These are phyloP conservation scores for Tetraneura akinire DNA, from an alignment of 1,140 invertebrate species.

Conservation along the genomic window DNA sequence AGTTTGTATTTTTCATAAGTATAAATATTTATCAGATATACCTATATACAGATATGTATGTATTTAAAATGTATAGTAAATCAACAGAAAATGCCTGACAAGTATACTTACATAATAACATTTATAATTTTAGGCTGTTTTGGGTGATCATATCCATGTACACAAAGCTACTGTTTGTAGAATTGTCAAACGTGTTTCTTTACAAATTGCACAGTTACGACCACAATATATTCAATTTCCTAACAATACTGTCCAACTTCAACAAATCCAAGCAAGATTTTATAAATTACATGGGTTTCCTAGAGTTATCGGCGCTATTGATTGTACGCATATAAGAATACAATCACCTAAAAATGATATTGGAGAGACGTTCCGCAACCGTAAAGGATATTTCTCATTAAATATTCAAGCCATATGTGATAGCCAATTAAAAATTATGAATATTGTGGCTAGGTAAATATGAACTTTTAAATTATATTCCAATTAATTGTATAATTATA, in stretches of 20 bases:
- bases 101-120: not conserved
- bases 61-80: no score
- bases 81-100: no score
- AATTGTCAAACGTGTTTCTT: no score
- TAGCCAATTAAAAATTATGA: slow-evolving; percentile 58
- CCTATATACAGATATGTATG: not conserved
- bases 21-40: no score
- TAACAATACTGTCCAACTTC: not conserved
- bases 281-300: no score
- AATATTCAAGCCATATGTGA: slow-evolving; percentile 60
- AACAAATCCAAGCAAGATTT: not conserved
- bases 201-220: not conserved
- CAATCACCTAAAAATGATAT: not conserved
- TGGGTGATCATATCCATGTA: no score
- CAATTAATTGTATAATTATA: no score
- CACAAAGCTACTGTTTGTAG: no score
- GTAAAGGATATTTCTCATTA: slow-evolving; percentile 59
- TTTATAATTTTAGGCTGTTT: no score
- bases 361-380: no score
- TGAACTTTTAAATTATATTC: no score
- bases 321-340: not conserved
- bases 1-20: slow-evolving; percentile 7
- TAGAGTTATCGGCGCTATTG: not conserved
- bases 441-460: slow-evolving; percentile 57
- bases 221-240: no score